Percentiles rank a stretch among this genome's conserved stretches.
Conservation (phyloP, 2,797 vertebrate species). For the Rhinatrema bivittatum region DNA sequence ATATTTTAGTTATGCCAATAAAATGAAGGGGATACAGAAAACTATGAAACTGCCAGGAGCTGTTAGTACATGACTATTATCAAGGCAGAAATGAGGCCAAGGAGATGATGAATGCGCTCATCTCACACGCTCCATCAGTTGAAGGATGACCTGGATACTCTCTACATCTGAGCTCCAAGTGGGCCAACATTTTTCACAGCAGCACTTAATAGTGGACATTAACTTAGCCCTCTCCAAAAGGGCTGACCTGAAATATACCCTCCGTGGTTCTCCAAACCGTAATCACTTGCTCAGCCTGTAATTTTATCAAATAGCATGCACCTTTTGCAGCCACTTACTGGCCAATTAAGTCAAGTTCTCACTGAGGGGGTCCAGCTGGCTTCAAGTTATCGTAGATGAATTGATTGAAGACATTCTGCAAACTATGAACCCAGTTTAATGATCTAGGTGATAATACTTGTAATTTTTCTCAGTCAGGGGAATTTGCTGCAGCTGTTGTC, state of each 20-base stretch:
- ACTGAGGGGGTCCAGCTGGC: conserved; percentile 97
- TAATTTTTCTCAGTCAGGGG: conserved; percentile 99
- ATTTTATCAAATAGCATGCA: conserved; percentile 94
- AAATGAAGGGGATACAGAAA: conserved; percentile 71
- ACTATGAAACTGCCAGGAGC: conserved; percentile 63
- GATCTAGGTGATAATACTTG: conserved; percentile 99
- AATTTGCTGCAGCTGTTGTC: conserved; percentile 93
- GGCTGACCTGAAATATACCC: conserved; percentile 65
- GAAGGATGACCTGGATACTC: conserved; percentile 88
- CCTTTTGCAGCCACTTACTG: conserved; percentile 98
- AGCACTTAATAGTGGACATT: conserved; percentile 81
- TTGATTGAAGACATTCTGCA: conserved; percentile 96
- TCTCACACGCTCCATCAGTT: conserved; percentile 80
- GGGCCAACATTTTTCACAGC: conserved; percentile 89
- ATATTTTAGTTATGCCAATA: conserved; percentile 67
- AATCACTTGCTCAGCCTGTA: conserved; percentile 84
- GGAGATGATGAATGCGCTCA: conserved; percentile 84
- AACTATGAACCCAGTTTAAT: conserved; percentile 96
- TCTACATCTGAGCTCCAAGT: conserved; percentile 75
- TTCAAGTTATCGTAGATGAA: conserved; percentile 91
- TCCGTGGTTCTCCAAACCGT: conserved; percentile 69
- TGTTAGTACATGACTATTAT: conserved; percentile 82
- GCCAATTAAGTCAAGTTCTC: conserved; percentile 99
- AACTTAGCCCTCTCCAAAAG: conserved; percentile 73
- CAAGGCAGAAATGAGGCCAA: conserved; percentile 93